Evolutionary conservation across 2,113 vertebrate genomes (phyloP), one percentile per base, ranked within the genome.

Genomic region (Pomatostomus ruficeps): DNA sequence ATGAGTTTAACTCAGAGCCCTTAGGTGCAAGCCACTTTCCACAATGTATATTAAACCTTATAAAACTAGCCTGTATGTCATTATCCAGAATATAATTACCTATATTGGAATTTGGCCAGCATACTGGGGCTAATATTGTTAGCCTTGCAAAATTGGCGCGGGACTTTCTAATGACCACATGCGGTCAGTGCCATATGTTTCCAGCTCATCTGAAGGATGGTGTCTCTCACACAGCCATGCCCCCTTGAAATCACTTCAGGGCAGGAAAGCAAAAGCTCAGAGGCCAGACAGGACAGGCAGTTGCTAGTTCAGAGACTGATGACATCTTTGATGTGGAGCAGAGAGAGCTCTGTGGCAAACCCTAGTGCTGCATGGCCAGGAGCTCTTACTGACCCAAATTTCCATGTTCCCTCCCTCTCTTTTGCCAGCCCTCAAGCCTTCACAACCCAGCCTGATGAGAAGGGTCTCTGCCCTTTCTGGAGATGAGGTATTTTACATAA

Each of bases 71-170:
- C 10, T 12, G 88, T 94, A 54, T 96, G 94, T 95, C 96, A 95
- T 96, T 96, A 97, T 66, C 62, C 43, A 17, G 88, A 82, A 95
- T 91, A 97, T 96, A 97, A 97, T 96, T 96, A 95, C 93, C 79
- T 93, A 92, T 96, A 96, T 90, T 97, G 96, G 96, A 97, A 94
- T 95, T 93, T 96, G 93, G 88, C 95, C 95, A 97, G 95, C 78
- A 96, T 95, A 93, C 89, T 31, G 79, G 91, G 94, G 95, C 94
- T 97, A 94, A 97, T 95, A 97, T 92, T 96, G 94, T 97, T 97
- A 97, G 95, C 96, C 95, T 97, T 96, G 93, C 93, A 96, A 90
- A 96, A 96, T 95, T 96, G 94, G 85, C 45, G 6, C 66, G 96
- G 93, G 95, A 90, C 83, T 95, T 96, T 57, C 89, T 95, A 96